Evolutionary conservation across 2,888 invertebrate genomes (phyloP).

Genomic region (Pseudococcus longispinus): DNA sequence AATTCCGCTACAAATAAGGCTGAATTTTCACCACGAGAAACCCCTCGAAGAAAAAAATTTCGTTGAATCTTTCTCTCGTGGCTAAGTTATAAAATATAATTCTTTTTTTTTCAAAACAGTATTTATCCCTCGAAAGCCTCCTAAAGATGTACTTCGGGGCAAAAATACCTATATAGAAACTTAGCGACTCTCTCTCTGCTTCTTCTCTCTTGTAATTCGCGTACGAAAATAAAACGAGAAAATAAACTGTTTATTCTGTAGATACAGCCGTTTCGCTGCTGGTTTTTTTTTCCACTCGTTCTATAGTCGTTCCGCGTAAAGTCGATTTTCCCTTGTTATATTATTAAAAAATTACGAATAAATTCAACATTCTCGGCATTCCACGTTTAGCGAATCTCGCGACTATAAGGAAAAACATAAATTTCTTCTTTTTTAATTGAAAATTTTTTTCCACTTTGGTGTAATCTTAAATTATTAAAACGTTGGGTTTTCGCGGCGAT

Average conservation of each 20-base stretch:
- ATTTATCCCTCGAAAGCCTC: background rate
- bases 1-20: conserved; percentile 3
- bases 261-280: background rate
- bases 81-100: background rate
- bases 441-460: background rate
- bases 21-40: background rate
- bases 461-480: background rate
- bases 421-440: conserved; percentile 3
- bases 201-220: background rate
- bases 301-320: background rate
- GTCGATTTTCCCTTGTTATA: conserved; percentile 7
- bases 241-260: conserved; percentile 6
- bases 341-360: conserved; percentile 26
- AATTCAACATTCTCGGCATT: background rate
- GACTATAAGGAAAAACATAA: background rate
- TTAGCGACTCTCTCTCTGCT: background rate
- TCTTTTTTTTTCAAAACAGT: background rate
- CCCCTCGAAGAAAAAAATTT: background rate
- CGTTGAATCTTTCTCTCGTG: background rate
- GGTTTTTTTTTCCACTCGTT: background rate
- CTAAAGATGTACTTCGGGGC: background rate
- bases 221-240: conserved; percentile 2
- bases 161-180: background rate
- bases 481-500: background rate
- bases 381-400: background rate